phyloP scores from a whole-genome alignment of 2,797 vertebrate species.

The Crocidura indochinensis region DNA sequence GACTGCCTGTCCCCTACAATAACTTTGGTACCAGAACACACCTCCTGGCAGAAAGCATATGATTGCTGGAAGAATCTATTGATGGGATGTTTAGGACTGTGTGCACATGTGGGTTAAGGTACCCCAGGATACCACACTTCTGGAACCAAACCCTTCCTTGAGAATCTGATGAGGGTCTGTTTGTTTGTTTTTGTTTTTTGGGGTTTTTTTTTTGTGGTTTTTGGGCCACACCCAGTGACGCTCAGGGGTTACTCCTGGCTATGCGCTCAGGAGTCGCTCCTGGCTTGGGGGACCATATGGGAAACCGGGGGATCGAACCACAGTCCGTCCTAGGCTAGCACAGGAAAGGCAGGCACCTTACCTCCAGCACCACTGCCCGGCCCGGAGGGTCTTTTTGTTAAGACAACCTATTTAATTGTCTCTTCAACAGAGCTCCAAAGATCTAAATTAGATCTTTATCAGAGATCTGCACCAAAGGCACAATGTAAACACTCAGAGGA shows the following conservation, averaged over 20 bases:
- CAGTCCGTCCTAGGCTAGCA: no score
- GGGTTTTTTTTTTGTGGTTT: no score
- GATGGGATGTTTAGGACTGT: background rate
- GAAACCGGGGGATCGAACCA: no score
- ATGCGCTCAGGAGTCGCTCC: no score
- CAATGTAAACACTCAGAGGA: no score
- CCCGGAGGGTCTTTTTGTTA: background rate
- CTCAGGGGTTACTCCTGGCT: no score
- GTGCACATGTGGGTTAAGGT: background rate
- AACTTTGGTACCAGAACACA: background rate
- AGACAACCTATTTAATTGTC: background rate
- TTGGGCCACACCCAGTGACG: no score
- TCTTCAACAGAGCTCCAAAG: background rate
- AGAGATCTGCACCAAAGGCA: background rate
- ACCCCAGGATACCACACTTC: background rate
- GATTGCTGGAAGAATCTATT: slow-evolving; percentile 2
- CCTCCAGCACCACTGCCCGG: no score
- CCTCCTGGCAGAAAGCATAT: background rate
- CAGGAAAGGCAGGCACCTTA: no score
- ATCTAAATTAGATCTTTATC: background rate
- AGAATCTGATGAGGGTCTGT: background rate
- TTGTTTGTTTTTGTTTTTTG: no score
- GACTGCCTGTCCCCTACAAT: background rate
- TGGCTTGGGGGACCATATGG: no score
- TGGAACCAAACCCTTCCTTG: background rate